phyloP scores from a whole-genome alignment of 2,888 invertebrate species.

The Caprella mutica region DNA sequence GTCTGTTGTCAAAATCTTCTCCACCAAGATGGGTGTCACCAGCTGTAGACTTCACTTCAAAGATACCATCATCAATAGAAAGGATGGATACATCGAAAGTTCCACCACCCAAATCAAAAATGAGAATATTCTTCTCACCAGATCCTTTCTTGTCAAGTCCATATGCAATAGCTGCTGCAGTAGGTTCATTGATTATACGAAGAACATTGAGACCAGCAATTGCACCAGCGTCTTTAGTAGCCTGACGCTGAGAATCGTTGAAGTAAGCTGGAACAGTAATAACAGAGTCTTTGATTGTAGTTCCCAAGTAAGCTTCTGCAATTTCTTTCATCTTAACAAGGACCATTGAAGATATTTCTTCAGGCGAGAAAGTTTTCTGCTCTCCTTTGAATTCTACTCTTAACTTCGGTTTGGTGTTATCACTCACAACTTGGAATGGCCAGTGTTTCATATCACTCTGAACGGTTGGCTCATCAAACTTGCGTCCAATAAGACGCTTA shows the following conservation, averaged over 20 bases:
- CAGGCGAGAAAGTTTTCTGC: conserved; percentile 50
- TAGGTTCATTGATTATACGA: conserved; percentile 81
- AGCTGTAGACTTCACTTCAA: conserved; percentile 56
- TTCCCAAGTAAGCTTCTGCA: conserved; percentile 76
- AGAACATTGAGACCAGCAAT: conserved; percentile 74
- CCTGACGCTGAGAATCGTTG: conserved; percentile 81
- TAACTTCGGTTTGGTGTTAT: conserved; percentile 44
- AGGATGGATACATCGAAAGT: conserved; percentile 52
- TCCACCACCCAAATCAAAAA: conserved; percentile 56
- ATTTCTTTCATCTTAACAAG: conserved; percentile 47
- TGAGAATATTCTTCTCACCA: conserved; percentile 52
- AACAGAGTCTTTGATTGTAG: conserved; percentile 70
- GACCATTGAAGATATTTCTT: conserved; percentile 55
- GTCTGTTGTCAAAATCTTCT: conserved; percentile 63
- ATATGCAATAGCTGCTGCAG: conserved; percentile 54
- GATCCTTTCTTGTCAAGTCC: conserved; percentile 45
- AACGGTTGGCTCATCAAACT: conserved; percentile 43
- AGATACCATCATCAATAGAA: conserved; percentile 51
- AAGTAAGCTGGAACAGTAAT: conserved; percentile 85
- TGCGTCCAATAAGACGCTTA: conserved; percentile 45
- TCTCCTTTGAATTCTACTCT: conserved; percentile 52
- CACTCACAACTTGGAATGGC: conserved; percentile 47
- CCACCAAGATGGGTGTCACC: conserved; percentile 90
- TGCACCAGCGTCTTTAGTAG: conserved; percentile 68
- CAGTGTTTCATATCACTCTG: conserved; percentile 51